Evolutionary conservation across 2,113 vertebrate species (phyloP).

Genomic region (Rhinopomastus cyanomelas): DNA sequence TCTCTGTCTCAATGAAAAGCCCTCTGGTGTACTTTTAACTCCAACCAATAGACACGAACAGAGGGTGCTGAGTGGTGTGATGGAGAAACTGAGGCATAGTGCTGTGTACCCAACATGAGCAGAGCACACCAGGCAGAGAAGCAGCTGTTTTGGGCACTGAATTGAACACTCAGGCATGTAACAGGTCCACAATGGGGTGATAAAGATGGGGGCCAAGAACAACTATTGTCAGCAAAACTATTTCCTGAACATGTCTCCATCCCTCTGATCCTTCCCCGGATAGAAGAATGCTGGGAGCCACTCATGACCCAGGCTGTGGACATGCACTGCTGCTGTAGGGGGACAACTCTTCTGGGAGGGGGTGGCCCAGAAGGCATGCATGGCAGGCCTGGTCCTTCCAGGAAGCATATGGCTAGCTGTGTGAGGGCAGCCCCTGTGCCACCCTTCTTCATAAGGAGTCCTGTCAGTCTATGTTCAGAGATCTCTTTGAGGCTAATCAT

Average conservation of each 20-base stretch:
- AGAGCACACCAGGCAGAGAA: background rate
- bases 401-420: accelerated
- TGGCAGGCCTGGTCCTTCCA: background rate
- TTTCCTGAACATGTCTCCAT: background rate
- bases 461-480: background rate
- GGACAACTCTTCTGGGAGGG: background rate
- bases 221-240: background rate
- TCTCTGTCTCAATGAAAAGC: background rate
- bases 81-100: background rate
- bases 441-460: background rate
- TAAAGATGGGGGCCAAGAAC: background rate
- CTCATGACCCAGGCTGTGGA: background rate
- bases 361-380: background rate
- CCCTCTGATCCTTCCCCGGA: background rate
- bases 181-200: background rate
- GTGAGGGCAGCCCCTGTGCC: background rate
- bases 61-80: background rate
- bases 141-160: background rate
- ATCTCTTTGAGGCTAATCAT: background rate
- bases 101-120: background rate
- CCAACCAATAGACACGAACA: background rate
- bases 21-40: background rate
- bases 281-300: background rate
- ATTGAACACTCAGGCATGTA: background rate
- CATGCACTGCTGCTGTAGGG: accelerated